Evolutionary conservation across 2,113 vertebrate species (phyloP).

Genomic region (Verasper variegatus): DNA sequence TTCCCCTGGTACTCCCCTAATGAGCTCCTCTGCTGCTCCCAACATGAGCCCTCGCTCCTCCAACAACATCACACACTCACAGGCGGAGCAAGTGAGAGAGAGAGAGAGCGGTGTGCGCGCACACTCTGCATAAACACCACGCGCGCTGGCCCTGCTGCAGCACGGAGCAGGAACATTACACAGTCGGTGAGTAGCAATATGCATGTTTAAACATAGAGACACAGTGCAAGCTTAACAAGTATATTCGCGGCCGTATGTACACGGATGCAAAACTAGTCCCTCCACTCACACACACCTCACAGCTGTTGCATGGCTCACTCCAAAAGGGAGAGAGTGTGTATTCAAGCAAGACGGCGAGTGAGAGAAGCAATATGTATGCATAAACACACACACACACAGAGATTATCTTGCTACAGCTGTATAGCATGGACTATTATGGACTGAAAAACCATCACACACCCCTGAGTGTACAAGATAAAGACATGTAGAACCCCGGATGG

Average conservation of each 20-base stretch:
- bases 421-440: not conserved
- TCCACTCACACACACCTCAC: slow-evolving; percentile 21
- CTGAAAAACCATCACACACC: slow-evolving; percentile 22
- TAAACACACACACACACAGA: slow-evolving; percentile 24
- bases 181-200: slow-evolving; percentile 17
- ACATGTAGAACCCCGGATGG: not conserved
- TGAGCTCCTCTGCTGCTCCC: slow-evolving; percentile 74
- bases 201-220: slow-evolving; percentile 57
- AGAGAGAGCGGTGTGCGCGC: not conserved
- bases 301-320: slow-evolving; percentile 44
- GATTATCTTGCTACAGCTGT: slow-evolving; percentile 5
- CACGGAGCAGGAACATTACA: slow-evolving; percentile 10
- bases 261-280: slow-evolving; percentile 34
- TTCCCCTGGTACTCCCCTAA: slow-evolving; percentile 73
- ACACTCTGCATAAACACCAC: slow-evolving; percentile 7
- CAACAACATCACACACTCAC: slow-evolving; percentile 60
- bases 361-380: slow-evolving; percentile 32
- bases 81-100: slow-evolving; percentile 14
- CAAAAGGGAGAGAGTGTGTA: slow-evolving; percentile 17
- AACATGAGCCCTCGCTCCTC: slow-evolving; percentile 62
- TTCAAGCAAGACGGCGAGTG: slow-evolving; percentile 11
- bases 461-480: not conserved
- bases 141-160: slow-evolving; percentile 33
- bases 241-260: slow-evolving; percentile 27
- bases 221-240: not conserved